Conservation (phyloP, 2,888 invertebrate species). For the Dynastes hyllus region DNA sequence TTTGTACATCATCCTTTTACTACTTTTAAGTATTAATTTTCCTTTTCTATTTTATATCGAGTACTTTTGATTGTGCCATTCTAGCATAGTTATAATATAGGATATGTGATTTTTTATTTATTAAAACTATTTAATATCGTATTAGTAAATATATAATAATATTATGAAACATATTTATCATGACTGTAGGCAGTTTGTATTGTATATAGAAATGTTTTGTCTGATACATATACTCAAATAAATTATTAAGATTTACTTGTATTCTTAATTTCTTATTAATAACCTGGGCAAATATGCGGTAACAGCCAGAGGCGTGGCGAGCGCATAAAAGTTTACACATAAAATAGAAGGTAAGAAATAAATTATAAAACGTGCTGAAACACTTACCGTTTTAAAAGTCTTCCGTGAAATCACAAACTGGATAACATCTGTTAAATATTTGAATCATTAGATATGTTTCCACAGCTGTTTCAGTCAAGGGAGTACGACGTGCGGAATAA, state of each 20-base stretch:
- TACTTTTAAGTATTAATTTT: slow-evolving; percentile 30
- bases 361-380: too few relatives aligned
- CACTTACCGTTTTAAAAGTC: too few relatives aligned
- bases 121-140: slow-evolving; percentile 40
- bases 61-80: slow-evolving; percentile 52
- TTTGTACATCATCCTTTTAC: slow-evolving; percentile 46
- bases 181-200: slow-evolving; percentile 50
- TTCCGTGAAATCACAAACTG: too few relatives aligned
- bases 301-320: too few relatives aligned
- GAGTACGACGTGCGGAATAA: too few relatives aligned
- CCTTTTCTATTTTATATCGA: slow-evolving; percentile 25
- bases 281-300: too few relatives aligned
- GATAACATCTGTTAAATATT: too few relatives aligned
- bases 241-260: slow-evolving; percentile 38
- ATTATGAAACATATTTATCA: slow-evolving; percentile 48
- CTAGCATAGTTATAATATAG: slow-evolving; percentile 49
- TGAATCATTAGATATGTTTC: too few relatives aligned
- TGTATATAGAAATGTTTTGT: slow-evolving; percentile 52
- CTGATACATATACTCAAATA: slow-evolving; percentile 47
- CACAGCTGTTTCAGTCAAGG: too few relatives aligned
- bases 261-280: neutral
- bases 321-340: too few relatives aligned
- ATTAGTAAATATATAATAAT: slow-evolving; percentile 43
- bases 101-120: slow-evolving; percentile 49
- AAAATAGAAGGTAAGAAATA: too few relatives aligned